Percentiles rank a stretch among this genome's conserved stretches.
Evolutionary conservation across 1,140 invertebrate genomes (phyloP).

Genomic region (Archivesica marissinica): DNA sequence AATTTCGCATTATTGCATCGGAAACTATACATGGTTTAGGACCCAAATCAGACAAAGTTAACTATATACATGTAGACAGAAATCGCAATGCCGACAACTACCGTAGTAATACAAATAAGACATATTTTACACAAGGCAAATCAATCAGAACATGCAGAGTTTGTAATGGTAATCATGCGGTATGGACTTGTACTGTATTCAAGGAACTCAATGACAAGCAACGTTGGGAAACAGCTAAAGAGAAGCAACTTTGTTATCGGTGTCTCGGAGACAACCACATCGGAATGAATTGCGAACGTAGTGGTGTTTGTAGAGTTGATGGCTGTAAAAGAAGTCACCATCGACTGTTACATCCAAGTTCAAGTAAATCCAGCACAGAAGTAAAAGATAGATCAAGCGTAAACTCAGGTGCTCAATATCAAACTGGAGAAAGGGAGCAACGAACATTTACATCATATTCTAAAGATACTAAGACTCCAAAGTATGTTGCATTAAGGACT

Average conservation of each 20-base stretch:
- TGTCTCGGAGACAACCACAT: too few relatives aligned
- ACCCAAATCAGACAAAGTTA: too few relatives aligned
- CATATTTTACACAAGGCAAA: neutral
- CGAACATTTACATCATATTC: neutral
- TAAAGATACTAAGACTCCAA: too few relatives aligned
- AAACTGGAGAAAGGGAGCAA: neutral
- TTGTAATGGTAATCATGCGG: neutral
- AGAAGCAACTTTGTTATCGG: neutral
- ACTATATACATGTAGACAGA: neutral
- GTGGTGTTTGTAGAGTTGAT: too few relatives aligned
- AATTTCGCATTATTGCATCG: neutral
- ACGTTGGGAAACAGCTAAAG: neutral
- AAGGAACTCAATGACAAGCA: neutral
- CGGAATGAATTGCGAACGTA: too few relatives aligned
- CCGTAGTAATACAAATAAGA: neutral
- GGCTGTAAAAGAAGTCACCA: too few relatives aligned
- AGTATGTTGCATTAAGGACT: constrained; percentile 43
- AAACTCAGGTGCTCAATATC: neutral
- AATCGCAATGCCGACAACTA: neutral
- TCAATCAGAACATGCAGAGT: neutral
- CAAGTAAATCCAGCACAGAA: too few relatives aligned
- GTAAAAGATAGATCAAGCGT: too few relatives aligned
- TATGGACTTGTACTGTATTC: neutral
- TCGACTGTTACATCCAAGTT: too few relatives aligned
- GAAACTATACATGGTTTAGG: constrained; percentile 21